These are phyloP conservation scores for Trichomalopsis sarcophagae DNA, from an alignment of 1,140 invertebrate species.

Conservation along the genomic window DNA sequence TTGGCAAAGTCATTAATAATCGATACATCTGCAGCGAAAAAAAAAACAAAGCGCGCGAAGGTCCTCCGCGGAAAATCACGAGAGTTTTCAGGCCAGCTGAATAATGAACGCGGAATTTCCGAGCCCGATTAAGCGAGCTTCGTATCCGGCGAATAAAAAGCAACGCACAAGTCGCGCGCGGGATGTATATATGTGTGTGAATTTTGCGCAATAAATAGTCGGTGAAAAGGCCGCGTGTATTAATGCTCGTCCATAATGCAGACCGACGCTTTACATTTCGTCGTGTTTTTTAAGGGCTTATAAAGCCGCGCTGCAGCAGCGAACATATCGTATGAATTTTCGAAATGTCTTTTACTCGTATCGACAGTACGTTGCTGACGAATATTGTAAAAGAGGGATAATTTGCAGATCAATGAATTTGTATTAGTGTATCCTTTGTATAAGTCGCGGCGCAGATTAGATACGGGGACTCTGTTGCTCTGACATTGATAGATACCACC, in stretches of 20 bases:
- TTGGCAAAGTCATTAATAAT: background rate
- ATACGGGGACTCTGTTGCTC: too few relatives aligned
- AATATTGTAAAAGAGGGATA: too few relatives aligned
- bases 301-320: too few relatives aligned
- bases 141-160: background rate
- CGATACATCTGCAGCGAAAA: background rate
- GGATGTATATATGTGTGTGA: too few relatives aligned
- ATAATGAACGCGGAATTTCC: slow-evolving; percentile 3
- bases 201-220: background rate
- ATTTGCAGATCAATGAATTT: too few relatives aligned
- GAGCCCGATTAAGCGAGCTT: slow-evolving; percentile 1
- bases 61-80: background rate
- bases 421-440: too few relatives aligned
- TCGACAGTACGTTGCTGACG: too few relatives aligned
- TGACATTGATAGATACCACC: too few relatives aligned
- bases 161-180: background rate
- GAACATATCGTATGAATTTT: background rate
- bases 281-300: background rate
- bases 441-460: too few relatives aligned
- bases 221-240: background rate
- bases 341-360: too few relatives aligned
- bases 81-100: slow-evolving; percentile 2
- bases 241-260: background rate
- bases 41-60: background rate
- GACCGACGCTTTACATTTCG: background rate